Evolutionary conservation across 2,888 invertebrate genomes (phyloP).

Genomic region (Deilephila porcellus): DNA sequence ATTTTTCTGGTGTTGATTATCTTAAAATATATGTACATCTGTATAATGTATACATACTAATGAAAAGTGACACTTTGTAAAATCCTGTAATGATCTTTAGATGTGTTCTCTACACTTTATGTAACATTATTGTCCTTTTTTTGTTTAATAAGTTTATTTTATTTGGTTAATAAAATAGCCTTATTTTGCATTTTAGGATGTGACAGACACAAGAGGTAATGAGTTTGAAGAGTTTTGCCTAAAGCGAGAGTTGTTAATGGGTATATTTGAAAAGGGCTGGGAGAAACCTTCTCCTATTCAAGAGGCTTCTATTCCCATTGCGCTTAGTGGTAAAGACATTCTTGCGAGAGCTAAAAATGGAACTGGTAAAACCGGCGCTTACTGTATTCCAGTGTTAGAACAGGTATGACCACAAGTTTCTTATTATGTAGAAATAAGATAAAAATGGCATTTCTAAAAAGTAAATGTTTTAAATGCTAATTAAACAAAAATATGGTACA

Average conservation of each 20-base stretch:
- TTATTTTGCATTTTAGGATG: slow-evolving; percentile 89
- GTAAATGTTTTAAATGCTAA: too few relatives aligned
- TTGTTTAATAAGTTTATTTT: too few relatives aligned
- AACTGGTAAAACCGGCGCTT: slow-evolving; percentile 99
- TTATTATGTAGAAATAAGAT: not conserved
- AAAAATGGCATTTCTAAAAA: not conserved
- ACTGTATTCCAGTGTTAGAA: slow-evolving; percentile 99
- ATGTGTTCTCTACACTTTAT: too few relatives aligned
- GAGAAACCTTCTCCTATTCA: slow-evolving; percentile 99
- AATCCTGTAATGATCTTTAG: too few relatives aligned
- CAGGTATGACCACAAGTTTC: slow-evolving; percentile 77
- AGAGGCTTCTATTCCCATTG: slow-evolving; percentile 99
- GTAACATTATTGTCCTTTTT: too few relatives aligned
- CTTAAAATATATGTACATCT: too few relatives aligned
- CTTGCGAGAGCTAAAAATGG: slow-evolving; percentile 99
- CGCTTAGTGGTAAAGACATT: slow-evolving; percentile 98
- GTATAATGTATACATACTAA: too few relatives aligned
- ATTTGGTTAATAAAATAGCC: not conserved
- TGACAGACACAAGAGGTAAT: slow-evolving; percentile 99
- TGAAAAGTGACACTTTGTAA: too few relatives aligned
- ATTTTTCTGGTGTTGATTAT: too few relatives aligned
- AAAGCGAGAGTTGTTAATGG: slow-evolving; percentile 98
- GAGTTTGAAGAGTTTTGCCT: slow-evolving; percentile 99
- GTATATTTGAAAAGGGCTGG: slow-evolving; percentile 99
- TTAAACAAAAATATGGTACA: not conserved